These are phyloP conservation scores for Hirtodrosophila confusa DNA, from an alignment of 2,888 invertebrate species.

Conservation along the genomic window DNA sequence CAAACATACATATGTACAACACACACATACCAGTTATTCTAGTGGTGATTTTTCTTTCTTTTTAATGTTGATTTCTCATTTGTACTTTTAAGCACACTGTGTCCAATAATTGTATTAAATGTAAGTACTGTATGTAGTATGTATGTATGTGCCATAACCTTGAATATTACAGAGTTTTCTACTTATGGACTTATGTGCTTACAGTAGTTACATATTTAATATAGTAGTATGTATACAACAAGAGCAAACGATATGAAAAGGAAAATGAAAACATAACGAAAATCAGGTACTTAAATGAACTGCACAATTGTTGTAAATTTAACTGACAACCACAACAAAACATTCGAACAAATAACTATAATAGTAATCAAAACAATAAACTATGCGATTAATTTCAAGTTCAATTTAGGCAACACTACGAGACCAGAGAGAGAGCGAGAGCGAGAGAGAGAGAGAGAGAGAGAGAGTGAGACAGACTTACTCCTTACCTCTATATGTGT, in stretches of 20 bases:
- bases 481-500: conserved; percentile 62
- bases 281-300: conserved; percentile 3
- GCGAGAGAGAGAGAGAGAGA: conserved; percentile 16
- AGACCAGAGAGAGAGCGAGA: conserved; percentile 30
- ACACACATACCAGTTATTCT: conserved; percentile 12
- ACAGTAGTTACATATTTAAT: conserved; percentile 21
- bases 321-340: conserved; percentile 30
- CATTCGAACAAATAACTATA: conserved; percentile 20
- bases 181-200: conserved; percentile 42
- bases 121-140: conserved; percentile 20
- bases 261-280: conserved; percentile 2
- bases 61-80: neutral
- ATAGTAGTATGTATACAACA: conserved; percentile 20
- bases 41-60: conserved; percentile 2
- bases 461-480: conserved; percentile 48
- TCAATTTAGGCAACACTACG: conserved; percentile 44
- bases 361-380: conserved; percentile 32
- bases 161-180: conserved; percentile 27
- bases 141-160: conserved; percentile 23
- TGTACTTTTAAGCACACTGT: conserved; percentile 2
- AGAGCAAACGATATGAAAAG: conserved; percentile 24
- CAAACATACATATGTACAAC: conserved; percentile 2
- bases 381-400: conserved; percentile 25
- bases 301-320: conserved; percentile 7
- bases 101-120: conserved; percentile 48